These are phyloP conservation scores for Leguminivora glycinivorella DNA, from an alignment of 1,140 invertebrate genomes.

Conservation along the genomic window DNA sequence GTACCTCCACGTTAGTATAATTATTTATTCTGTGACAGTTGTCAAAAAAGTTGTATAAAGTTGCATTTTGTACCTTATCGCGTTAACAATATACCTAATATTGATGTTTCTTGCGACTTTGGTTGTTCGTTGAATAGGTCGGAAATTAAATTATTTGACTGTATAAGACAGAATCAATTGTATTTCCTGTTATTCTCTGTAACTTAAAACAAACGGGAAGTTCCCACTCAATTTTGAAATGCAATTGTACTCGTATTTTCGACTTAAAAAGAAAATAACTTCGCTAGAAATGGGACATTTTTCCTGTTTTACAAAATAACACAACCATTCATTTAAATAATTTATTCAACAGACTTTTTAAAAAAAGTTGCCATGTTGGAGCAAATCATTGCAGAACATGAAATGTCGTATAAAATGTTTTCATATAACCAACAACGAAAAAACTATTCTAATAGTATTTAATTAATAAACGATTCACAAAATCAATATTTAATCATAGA, in stretches of 20 bases:
- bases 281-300: background rate
- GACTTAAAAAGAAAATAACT: background rate
- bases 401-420: conserved; percentile 68
- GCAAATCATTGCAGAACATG: conserved; percentile 64
- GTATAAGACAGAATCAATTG: background rate
- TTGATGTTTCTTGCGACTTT: no score
- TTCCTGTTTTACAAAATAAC: conserved; percentile 17
- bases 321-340: conserved; percentile 47
- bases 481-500: conserved; percentile 32
- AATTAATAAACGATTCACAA: conserved; percentile 33
- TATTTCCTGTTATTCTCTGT: background rate
- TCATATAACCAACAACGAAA: conserved; percentile 44
- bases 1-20: no score
- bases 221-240: background rate
- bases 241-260: background rate
- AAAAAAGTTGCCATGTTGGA: conserved; percentile 65
- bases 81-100: no score
- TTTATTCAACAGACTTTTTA: conserved; percentile 67
- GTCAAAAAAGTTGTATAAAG: no score
- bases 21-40: no score
- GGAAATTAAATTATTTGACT: no score
- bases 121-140: no score
- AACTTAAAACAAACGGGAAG: background rate
- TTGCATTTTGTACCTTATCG: no score
- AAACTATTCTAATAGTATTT: conserved; percentile 42